Evolutionary conservation across 2,113 vertebrate genomes (phyloP).

Genomic region (Narcine bancroftii): DNA sequence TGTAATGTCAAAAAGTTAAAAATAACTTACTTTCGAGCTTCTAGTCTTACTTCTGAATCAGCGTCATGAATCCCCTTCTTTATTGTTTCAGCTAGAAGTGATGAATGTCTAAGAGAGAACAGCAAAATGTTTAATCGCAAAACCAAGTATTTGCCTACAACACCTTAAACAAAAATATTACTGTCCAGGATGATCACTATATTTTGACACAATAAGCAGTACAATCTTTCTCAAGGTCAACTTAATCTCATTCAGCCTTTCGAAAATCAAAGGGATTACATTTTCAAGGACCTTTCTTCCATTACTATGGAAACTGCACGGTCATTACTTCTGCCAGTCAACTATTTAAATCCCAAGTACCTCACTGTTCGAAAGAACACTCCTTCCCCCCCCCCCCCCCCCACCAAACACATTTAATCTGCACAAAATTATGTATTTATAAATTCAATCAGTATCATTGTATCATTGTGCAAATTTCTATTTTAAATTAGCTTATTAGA

Average conservation of each 20-base stretch:
- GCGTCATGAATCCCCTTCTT: conserved; percentile 95
- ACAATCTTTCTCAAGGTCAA: conserved; percentile 34
- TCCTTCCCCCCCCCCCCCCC: not conserved
- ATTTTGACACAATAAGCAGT: conserved; percentile 7
- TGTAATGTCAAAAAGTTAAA: not conserved
- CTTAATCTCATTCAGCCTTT: conserved; percentile 39
- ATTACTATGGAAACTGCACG: conserved; percentile 49
- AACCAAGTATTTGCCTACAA: not conserved
- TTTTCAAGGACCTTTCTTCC: conserved; percentile 48
- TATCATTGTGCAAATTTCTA: not conserved
- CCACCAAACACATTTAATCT: not conserved
- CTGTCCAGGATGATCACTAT: not conserved
- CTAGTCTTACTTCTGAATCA: conserved; percentile 90
- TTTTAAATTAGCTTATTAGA: not conserved
- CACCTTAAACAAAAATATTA: not conserved
- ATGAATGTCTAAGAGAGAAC: conserved; percentile 74
- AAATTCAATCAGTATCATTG: too few species aligned
- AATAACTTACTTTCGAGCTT: conserved; percentile 87
- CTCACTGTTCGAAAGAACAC: not conserved
- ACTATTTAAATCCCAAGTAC: conserved; percentile 42
- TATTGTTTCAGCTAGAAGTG: conserved; percentile 92
- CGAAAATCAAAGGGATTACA: conserved; percentile 41
- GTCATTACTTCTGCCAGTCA: conserved; percentile 42
- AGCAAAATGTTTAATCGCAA: conserved; percentile 37
- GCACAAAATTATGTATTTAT: not conserved